Evolutionary conservation across 2,113 vertebrate species (phyloP), one percentile per base, ranked within the genome.

Genomic region (Dicaeum eximium): DNA sequence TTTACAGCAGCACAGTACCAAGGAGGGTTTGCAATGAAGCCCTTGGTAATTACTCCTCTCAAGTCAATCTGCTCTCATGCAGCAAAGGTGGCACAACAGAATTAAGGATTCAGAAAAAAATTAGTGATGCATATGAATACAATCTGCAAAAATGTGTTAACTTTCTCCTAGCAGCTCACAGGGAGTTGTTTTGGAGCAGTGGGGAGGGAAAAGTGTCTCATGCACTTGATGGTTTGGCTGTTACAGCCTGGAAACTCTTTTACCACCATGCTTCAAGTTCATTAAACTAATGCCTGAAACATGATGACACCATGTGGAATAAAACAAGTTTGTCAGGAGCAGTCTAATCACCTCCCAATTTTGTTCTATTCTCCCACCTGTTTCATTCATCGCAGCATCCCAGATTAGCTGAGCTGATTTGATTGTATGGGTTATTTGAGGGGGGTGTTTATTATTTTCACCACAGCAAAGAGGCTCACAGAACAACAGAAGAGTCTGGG

Each of bases 271-370:
- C 33, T 50, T 84, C 44, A 85, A 81, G 35, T 91, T 89, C 75
- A 95, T 95, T 81, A 91, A 74, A 85, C 74, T 24, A 81, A 37
- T 75, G 40, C 70, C 60, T 92, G 83, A 94, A 93, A 85, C 5
- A 10, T 30, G 48, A 89, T 51, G 33, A 62, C 54, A 86, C 19
- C 9, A 7, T 5, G 2, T 12, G 23, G 81, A 96, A 96, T 91
- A 86, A 94, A 97, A 91, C 54, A 92, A 85, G 64, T 65, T 84
- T 72, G 78, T 86, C 96, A 97, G 86, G 27, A 87, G 82, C 61
- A 84, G 66, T n/a, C 78, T 81, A 92, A 97, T 97, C 95, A 88
- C 78, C 94, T 75, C 89, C 45, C 60, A 90, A 37, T 82, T 96
- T 65, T 90, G 66, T 90, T 14, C 31, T 72, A 1, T 33, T 60